Percentiles rank a stretch among this genome's conserved stretches.
phyloP scores from a whole-genome alignment of 2,888 invertebrate species.

The Sinotaia quadrata region DNA sequence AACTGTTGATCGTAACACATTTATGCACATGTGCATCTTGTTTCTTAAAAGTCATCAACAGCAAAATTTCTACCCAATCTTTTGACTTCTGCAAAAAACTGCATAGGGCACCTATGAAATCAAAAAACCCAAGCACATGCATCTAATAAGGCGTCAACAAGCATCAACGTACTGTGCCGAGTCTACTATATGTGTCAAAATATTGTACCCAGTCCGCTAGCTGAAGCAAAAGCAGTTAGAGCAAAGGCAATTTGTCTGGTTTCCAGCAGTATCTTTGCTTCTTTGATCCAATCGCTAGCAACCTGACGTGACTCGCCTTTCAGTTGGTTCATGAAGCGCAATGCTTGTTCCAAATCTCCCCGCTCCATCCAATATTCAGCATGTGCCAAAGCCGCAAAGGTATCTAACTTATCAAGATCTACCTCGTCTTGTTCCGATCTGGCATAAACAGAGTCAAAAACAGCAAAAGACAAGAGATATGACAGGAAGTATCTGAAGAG shows the following conservation, averaged over 20 bases:
- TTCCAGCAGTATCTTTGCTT: constrained; percentile 86
- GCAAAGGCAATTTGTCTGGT: constrained; percentile 92
- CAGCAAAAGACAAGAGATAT: constrained; percentile 89
- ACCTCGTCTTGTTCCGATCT: constrained; percentile 63
- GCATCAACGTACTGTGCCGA: too few relatives aligned
- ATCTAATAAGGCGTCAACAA: too few relatives aligned
- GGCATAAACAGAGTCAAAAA: constrained; percentile 74
- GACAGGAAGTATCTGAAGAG: constrained; percentile 84
- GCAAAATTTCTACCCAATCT: too few relatives aligned
- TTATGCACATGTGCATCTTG: too few relatives aligned
- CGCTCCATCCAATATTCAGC: constrained; percentile 88
- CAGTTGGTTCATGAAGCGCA: constrained; percentile 87
- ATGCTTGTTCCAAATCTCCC: constrained; percentile 88
- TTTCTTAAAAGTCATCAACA: too few relatives aligned
- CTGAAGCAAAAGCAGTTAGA: constrained; percentile 79
- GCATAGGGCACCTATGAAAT: too few relatives aligned
- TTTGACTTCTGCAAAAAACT: too few relatives aligned
- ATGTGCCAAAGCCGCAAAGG: constrained; percentile 90
- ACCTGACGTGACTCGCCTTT: constrained; percentile 90
- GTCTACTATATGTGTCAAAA: constrained; percentile 49
- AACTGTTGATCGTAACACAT: too few relatives aligned
- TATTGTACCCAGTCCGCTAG: constrained; percentile 66
- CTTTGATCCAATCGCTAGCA: constrained; percentile 89
- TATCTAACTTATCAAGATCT: constrained; percentile 77
- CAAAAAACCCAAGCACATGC: too few relatives aligned